These are phyloP conservation scores for Crotalus helleri DNA, from an alignment of 2,113 vertebrate genomes.

Conservation along the genomic window DNA sequence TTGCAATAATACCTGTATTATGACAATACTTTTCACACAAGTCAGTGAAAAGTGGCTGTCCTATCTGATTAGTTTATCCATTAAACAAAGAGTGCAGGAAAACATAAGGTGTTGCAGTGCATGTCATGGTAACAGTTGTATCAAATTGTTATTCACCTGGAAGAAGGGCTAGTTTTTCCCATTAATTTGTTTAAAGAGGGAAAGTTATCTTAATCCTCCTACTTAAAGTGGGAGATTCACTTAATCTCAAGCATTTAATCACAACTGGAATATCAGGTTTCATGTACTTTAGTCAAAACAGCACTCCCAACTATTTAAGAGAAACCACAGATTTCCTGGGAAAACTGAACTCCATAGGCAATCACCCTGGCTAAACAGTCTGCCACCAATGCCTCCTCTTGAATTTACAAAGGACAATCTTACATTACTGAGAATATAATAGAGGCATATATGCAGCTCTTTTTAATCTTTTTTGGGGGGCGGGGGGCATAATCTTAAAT, in stretches of 20 bases:
- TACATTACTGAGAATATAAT: background rate
- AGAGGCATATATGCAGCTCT: background rate
- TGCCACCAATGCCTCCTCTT: too few relatives aligned
- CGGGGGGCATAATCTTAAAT: background rate
- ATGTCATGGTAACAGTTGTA: background rate
- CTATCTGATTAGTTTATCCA: background rate
- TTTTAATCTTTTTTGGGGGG: background rate
- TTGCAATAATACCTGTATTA: background rate
- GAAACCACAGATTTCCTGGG: background rate
- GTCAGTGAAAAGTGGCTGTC: background rate
- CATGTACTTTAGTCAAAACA: background rate
- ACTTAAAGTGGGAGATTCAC: background rate
- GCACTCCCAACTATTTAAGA: background rate
- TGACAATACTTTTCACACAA: background rate
- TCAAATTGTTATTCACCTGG: background rate
- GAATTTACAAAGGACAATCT: background rate
- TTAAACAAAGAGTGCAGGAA: background rate
- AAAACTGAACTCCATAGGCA: background rate
- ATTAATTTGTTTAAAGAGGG: background rate
- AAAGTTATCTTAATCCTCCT: background rate
- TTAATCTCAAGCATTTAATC: background rate
- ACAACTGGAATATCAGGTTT: background rate
- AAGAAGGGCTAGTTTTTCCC: background rate
- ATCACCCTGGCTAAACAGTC: background rate
- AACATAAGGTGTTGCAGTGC: background rate